phyloP scores from a whole-genome alignment of 1,140 invertebrate genomes.

The Ceratosolen fusciceps region DNA sequence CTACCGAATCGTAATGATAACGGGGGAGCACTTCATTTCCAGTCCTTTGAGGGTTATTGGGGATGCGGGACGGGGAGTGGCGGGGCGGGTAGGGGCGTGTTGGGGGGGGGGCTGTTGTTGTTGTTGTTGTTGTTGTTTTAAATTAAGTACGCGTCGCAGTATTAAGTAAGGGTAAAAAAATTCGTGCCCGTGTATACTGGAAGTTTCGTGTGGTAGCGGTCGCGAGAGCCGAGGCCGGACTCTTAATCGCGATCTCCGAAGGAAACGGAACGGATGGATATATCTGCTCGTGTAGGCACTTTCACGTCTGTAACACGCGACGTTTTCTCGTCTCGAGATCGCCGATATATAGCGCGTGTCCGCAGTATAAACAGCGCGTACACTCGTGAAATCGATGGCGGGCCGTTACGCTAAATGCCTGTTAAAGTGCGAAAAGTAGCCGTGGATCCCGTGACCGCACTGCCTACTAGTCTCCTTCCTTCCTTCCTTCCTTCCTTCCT shows the following conservation, averaged over 20 bases:
- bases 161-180: constrained; percentile 16
- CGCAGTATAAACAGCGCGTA: background rate
- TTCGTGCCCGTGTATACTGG: constrained; percentile 10
- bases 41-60: too few species aligned
- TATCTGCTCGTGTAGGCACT: constrained; percentile 12
- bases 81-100: too few species aligned
- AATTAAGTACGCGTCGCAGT: constrained; percentile 15
- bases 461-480: background rate
- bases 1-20: too few species aligned
- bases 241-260: constrained; percentile 30
- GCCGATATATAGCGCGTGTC: background rate
- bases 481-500: background rate
- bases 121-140: background rate
- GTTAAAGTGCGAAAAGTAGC: constrained; percentile 39
- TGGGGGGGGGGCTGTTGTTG: too few species aligned
- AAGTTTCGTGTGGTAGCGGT: constrained; percentile 22
- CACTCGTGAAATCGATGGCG: constrained; percentile 45
- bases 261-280: constrained; percentile 1
- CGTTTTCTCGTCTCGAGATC: constrained; percentile 24
- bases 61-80: too few species aligned
- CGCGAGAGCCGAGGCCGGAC: background rate
- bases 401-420: constrained; percentile 42
- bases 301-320: constrained; percentile 27
- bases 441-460: background rate
- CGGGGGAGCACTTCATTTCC: too few species aligned